phyloP scores from a whole-genome alignment of 1,140 invertebrate species.

The Nasonia giraulti region DNA sequence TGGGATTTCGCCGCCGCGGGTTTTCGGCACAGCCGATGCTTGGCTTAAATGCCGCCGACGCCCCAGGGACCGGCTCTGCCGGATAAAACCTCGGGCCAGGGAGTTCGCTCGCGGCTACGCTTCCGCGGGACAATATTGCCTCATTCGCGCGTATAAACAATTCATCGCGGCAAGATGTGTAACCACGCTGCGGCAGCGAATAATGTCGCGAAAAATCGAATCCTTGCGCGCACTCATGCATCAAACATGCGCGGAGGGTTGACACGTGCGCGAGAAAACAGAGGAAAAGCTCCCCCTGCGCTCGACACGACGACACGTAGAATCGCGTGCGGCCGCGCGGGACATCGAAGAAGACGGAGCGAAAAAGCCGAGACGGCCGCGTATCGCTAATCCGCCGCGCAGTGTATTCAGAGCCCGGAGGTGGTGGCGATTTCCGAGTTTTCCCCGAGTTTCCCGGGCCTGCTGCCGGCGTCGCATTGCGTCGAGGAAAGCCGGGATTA shows the following conservation, averaged over 20 bases:
- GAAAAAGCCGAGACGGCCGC: too few relatives aligned
- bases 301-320: too few relatives aligned
- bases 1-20: not conserved
- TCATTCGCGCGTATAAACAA: too few relatives aligned
- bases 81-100: not conserved
- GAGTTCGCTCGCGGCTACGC: too few relatives aligned
- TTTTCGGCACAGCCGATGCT: not conserved
- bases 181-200: not conserved
- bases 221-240: conserved; percentile 2
- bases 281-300: not conserved
- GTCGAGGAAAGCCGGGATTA: conserved; percentile 56
- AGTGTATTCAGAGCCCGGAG: not conserved
- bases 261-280: not conserved
- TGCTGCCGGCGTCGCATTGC: conserved; percentile 26
- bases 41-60: not conserved
- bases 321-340: too few relatives aligned
- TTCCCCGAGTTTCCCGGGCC: not conserved
- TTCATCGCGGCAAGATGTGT: too few relatives aligned
- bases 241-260: not conserved
- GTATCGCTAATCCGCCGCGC: too few relatives aligned
- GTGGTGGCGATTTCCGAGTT: not conserved
- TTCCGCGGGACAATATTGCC: too few relatives aligned
- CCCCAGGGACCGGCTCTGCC: too few relatives aligned
- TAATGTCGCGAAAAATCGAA: conserved; percentile 22
- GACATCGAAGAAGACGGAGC: too few relatives aligned